These are phyloP conservation scores for Andrena bicolor DNA, from an alignment of 2,888 invertebrate genomes.

Conservation along the genomic window DNA sequence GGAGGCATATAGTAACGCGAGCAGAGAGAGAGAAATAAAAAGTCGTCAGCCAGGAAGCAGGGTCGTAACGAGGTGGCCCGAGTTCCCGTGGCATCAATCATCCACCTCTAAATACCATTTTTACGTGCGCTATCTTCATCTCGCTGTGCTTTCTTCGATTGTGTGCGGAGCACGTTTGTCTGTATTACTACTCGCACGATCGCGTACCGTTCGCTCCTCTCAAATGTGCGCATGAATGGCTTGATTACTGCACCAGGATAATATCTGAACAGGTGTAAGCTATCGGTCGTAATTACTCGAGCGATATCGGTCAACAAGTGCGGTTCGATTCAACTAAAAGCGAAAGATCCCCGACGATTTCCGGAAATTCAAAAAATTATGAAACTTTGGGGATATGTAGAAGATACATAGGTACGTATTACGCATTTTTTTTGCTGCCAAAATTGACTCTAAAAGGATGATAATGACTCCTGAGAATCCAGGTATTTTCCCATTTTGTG, in stretches of 20 bases:
- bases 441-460: no score
- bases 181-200: not conserved
- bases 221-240: not conserved
- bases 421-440: no score
- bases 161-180: conserved; percentile 2
- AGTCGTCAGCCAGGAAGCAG: conserved; percentile 47
- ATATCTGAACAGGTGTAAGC: conserved; percentile 1
- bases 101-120: conserved; percentile 69
- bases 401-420: no score
- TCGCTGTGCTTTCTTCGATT: not conserved
- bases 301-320: conserved; percentile 3
- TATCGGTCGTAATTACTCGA: not conserved
- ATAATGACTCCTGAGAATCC: no score
- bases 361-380: no score
- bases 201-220: not conserved
- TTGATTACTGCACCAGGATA: not conserved
- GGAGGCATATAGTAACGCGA: conserved; percentile 44
- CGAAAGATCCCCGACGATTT: no score
- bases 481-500: no score
- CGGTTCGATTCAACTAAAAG: no score
- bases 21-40: conserved; percentile 34
- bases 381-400: no score
- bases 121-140: conserved; percentile 63
- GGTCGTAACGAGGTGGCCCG: conserved; percentile 66
- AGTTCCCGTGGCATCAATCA: conserved; percentile 67